Evolutionary conservation across 1,140 invertebrate genomes (phyloP).

Genomic region (Platyura marginata): DNA sequence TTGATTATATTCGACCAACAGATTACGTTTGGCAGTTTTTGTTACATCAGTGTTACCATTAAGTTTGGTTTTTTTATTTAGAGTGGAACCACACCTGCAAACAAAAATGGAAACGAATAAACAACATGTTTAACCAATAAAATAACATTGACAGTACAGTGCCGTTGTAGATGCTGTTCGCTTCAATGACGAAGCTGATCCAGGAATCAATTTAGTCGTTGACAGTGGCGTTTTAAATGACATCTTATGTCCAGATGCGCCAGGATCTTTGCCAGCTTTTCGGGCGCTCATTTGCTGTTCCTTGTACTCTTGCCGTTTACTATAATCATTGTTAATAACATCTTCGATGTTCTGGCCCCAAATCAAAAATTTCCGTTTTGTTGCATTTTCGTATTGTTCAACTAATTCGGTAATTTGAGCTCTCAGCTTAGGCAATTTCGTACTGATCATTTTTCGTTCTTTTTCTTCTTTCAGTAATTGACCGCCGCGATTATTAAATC

Average conservation of each 20-base stretch:
- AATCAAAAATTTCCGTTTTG: constrained; percentile 32
- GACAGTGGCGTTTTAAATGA: not conserved
- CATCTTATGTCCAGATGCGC: not conserved
- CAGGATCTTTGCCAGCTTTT: constrained; percentile 5
- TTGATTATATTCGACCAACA: too few species aligned
- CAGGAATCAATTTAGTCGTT: too few species aligned
- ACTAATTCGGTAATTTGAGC: constrained; percentile 30
- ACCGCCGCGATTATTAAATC: constrained; percentile 70
- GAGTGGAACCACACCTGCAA: too few species aligned
- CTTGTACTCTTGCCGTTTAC: constrained; percentile 26
- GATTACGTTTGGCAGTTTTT: too few species aligned
- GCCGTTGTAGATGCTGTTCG: not conserved
- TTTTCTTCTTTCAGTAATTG: constrained; percentile 67
- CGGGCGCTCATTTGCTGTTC: constrained; percentile 12
- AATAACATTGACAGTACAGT: too few species aligned
- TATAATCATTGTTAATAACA: constrained; percentile 33
- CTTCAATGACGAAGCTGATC: not conserved
- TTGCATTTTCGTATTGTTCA: constrained; percentile 29
- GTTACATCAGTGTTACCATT: too few species aligned
- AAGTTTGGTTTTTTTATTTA: too few species aligned
- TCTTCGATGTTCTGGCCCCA: constrained; percentile 35
- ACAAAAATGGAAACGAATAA: too few species aligned
- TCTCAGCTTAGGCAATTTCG: constrained; percentile 49
- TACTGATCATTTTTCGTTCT: constrained; percentile 48
- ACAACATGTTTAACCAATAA: too few species aligned